Percentiles rank a stretch among this genome's conserved stretches.
Conservation (phyloP, 2,113 vertebrate genomes). For the Mus pahari region DNA sequence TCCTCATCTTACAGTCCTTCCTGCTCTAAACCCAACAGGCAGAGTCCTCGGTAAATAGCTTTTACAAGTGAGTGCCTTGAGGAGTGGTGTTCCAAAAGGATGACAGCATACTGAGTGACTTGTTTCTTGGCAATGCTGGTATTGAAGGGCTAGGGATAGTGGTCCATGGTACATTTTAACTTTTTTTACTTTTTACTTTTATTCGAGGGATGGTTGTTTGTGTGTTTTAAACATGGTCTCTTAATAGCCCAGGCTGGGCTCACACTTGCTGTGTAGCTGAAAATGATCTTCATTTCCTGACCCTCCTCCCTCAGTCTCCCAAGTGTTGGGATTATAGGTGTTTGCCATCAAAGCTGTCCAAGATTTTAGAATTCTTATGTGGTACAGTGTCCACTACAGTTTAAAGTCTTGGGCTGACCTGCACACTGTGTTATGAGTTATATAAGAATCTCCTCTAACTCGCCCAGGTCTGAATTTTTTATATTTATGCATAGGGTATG, state of each 20-base stretch:
- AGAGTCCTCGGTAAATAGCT: not conserved
- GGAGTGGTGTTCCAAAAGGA: not conserved
- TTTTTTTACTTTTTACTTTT: not conserved
- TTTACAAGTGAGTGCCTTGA: not conserved
- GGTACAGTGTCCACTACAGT: not conserved
- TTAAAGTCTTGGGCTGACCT: not conserved
- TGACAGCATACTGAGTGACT: not conserved
- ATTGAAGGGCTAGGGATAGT: fast-evolving
- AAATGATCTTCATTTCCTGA: not conserved
- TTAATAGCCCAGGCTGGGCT: not conserved
- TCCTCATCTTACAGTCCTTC: not conserved
- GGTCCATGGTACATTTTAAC: fast-evolving
- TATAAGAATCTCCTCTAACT: not conserved
- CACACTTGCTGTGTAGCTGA: not conserved
- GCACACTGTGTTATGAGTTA: not conserved
- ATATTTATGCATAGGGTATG: not conserved
- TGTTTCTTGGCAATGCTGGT: fast-evolving
- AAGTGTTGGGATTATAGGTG: not conserved
- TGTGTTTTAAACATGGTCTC: not conserved
- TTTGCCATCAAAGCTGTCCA: not conserved
- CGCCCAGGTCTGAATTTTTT: not conserved
- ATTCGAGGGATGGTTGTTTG: not conserved
- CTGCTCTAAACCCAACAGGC: not conserved
- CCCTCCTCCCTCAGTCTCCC: not conserved
- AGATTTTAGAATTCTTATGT: not conserved